Conservation (phyloP, 2,113 vertebrate species). For the Trochalopteron elliotii region DNA sequence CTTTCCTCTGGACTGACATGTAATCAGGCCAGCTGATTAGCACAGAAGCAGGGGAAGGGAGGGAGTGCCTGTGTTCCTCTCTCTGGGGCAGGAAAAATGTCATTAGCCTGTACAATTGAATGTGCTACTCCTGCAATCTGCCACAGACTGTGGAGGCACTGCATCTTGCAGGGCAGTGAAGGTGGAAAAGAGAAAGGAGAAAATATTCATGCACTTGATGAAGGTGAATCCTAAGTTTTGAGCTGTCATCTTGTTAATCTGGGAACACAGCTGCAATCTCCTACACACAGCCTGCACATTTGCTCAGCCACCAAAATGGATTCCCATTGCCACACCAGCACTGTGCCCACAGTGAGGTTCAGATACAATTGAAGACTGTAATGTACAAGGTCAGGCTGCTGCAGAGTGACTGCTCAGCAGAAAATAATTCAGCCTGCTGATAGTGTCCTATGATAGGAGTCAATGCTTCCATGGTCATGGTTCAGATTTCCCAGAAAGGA, state of each 20-base stretch:
- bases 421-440: neutral
- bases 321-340: neutral
- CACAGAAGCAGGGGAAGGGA: neutral
- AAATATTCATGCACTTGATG: neutral
- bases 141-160: fast-evolving
- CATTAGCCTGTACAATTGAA: neutral
- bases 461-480: neutral
- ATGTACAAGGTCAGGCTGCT: neutral
- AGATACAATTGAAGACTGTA: neutral
- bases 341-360: fast-evolving
- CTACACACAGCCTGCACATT: neutral
- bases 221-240: neutral
- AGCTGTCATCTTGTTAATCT: neutral
- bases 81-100: neutral
- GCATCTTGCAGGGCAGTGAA: neutral
- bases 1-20: neutral
- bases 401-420: neutral
- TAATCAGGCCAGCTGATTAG: neutral
- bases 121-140: neutral
- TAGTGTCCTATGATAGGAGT: neutral
- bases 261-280: neutral
- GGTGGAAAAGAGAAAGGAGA: neutral
- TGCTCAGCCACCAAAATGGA: neutral
- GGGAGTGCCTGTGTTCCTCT: neutral
- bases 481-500: neutral